phyloP scores from a whole-genome alignment of 2,888 invertebrate genomes.

The Andrena fulva region DNA sequence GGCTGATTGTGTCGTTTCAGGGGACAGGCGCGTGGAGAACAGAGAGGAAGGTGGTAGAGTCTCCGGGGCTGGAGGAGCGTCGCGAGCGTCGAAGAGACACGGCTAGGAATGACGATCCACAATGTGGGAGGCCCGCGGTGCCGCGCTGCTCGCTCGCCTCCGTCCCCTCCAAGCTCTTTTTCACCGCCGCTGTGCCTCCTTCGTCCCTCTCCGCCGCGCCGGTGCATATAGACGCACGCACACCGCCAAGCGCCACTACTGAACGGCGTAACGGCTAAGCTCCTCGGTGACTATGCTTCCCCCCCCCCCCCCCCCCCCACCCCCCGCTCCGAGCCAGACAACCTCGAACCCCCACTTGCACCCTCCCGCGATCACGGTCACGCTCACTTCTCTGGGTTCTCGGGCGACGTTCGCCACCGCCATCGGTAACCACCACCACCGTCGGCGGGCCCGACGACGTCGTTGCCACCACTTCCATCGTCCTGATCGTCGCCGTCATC shows the following conservation, averaged over 20 bases:
- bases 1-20: constrained; percentile 22
- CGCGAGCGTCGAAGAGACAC: constrained; percentile 69
- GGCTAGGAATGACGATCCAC: constrained; percentile 76
- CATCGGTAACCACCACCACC: constrained; percentile 28
- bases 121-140: constrained; percentile 70
- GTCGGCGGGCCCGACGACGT: constrained; percentile 1
- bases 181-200: constrained; percentile 24
- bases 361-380: constrained; percentile 60
- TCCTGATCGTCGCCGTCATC: neutral
- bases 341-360: constrained; percentile 56
- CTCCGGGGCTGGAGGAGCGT: constrained; percentile 38
- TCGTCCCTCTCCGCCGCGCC: constrained; percentile 51
- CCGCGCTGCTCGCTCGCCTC: constrained; percentile 61
- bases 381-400: constrained; percentile 59
- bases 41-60: constrained; percentile 16
- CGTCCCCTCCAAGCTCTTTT: constrained; percentile 44
- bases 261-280: constrained; percentile 46
- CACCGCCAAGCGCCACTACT: neutral
- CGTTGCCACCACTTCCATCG: constrained; percentile 40
- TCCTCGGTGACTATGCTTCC: constrained; percentile 35
- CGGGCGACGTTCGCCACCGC: constrained; percentile 52
- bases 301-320: constrained; percentile 45
- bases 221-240: neutral
- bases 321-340: constrained; percentile 26
- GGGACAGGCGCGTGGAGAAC: constrained; percentile 20